Conservation (phyloP, 2,888 invertebrate species). For the Callyntrura sp. region DNA sequence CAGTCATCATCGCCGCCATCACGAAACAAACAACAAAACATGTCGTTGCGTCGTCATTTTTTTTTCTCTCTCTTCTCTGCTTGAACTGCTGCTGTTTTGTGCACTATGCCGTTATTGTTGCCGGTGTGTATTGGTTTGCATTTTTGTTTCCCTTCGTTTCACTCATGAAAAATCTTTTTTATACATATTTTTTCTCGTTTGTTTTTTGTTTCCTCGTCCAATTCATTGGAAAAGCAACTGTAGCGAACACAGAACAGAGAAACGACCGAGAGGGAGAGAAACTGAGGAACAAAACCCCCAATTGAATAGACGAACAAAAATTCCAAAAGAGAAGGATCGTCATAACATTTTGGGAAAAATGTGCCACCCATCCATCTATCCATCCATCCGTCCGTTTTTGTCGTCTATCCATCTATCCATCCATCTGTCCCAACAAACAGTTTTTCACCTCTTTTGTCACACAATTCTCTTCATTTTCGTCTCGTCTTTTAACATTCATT, state of each 20-base stretch:
- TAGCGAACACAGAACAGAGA: conserved; percentile 41
- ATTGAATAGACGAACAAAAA: conserved; percentile 54
- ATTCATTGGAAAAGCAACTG: conserved; percentile 75
- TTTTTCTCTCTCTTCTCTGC: conserved; percentile 26
- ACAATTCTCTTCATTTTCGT: conserved; percentile 41
- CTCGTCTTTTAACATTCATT: neutral
- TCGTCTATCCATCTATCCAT: conserved; percentile 71
- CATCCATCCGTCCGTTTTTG: conserved; percentile 67
- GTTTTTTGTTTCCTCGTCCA: conserved; percentile 55
- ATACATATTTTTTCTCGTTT: conserved; percentile 22
- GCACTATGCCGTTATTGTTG: neutral
- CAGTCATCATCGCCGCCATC: neutral
- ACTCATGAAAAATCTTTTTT: conserved; percentile 58
- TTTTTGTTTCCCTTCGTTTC: conserved; percentile 39
- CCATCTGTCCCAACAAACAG: conserved; percentile 73
- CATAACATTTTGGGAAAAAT: conserved; percentile 76
- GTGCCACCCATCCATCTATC: conserved; percentile 77
- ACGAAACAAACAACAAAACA: conserved; percentile 48
- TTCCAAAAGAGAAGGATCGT: conserved; percentile 70
- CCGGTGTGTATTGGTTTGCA: conserved; percentile 7
- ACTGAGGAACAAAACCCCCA: conserved; percentile 1
- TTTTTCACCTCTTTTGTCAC: conserved; percentile 72
- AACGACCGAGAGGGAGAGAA: neutral
- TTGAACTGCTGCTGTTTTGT: conserved; percentile 40
- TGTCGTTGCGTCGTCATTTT: conserved; percentile 53